Evolutionary conservation across 1,140 invertebrate species (phyloP).

Genomic region (Zaprionus nigranus): DNA sequence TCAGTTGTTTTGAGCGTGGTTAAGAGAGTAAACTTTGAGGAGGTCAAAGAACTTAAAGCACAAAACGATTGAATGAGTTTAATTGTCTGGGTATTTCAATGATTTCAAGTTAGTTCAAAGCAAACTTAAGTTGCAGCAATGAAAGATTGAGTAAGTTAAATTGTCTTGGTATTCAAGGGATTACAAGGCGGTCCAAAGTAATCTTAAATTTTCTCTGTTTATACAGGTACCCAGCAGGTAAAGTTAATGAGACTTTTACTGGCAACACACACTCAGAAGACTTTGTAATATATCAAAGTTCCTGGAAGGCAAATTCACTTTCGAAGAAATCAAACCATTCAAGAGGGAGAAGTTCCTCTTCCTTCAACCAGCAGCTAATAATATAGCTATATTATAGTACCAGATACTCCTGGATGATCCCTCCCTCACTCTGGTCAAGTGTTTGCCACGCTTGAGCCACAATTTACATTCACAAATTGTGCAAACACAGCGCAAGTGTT

Average conservation of each 20-base stretch:
- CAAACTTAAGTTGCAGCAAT: background rate
- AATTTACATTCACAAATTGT: constrained; percentile 3
- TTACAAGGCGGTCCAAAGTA: background rate
- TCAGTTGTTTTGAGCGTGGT: background rate
- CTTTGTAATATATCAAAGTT: background rate
- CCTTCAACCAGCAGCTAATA: background rate
- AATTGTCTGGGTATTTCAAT: background rate
- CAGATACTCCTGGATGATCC: background rate
- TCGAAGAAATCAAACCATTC: background rate
- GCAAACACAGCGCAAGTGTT: background rate
- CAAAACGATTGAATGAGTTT: background rate
- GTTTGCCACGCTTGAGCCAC: background rate
- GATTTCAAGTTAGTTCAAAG: background rate
- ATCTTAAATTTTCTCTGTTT: background rate
- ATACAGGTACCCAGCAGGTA: background rate
- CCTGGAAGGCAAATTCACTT: background rate
- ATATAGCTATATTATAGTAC: background rate
- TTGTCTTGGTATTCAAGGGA: background rate
- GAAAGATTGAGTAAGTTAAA: background rate
- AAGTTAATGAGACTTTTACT: background rate
- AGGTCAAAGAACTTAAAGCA: background rate
- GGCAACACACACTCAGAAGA: background rate
- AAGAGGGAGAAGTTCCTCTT: no score
- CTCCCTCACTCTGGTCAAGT: background rate
- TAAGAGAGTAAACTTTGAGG: background rate